These are phyloP conservation scores for Lethocerus indicus DNA, from an alignment of 1,140 invertebrate species.

Conservation along the genomic window DNA sequence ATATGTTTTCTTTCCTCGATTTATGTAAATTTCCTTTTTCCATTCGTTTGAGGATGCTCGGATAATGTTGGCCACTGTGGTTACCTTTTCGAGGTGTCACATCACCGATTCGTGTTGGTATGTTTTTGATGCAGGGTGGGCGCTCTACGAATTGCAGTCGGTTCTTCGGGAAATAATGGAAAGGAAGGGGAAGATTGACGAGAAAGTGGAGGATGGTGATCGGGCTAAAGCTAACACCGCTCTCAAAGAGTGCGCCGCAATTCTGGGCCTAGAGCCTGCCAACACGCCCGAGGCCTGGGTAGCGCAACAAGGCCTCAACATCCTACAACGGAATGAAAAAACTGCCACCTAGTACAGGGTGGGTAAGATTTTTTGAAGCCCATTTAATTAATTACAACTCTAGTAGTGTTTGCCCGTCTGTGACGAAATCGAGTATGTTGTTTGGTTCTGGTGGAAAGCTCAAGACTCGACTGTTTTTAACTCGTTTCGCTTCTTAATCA, in stretches of 20 bases:
- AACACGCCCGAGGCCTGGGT: conserved; percentile 1
- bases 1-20: background rate
- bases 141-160: conserved; percentile 7
- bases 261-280: conserved; percentile 4
- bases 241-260: conserved; percentile 2
- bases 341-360: too few relatives aligned
- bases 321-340: too few relatives aligned
- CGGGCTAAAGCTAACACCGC: background rate
- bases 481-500: too few relatives aligned
- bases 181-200: conserved; percentile 2
- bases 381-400: too few relatives aligned
- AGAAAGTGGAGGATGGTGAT: background rate
- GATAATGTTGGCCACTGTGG: background rate
- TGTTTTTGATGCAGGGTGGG: background rate
- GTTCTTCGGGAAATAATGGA: background rate
- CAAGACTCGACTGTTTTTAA: too few relatives aligned
- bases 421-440: too few relatives aligned
- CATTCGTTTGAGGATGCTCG: background rate
- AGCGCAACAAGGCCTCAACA: too few relatives aligned
- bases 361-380: too few relatives aligned
- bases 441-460: too few relatives aligned
- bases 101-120: background rate
- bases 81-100: background rate
- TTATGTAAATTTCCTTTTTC: background rate
- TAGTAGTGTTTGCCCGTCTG: too few relatives aligned